Conservation (phyloP, 2,113 vertebrate species). For the Ochotona curzoniae region DNA sequence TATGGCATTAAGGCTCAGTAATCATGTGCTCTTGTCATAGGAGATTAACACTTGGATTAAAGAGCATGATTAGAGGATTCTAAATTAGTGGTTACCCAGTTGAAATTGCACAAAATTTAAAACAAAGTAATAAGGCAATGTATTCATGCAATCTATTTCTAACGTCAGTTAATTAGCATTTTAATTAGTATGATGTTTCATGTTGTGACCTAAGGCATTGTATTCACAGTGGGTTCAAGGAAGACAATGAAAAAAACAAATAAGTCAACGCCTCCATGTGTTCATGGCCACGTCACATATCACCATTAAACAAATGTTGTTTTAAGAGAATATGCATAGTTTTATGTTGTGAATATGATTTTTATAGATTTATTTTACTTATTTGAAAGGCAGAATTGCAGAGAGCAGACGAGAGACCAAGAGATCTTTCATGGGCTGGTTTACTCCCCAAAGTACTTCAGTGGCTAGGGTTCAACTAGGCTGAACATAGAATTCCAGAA, state of each 20-base stretch:
- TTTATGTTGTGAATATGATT: background rate
- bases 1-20: conserved; percentile 73
- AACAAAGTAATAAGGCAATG: conserved; percentile 55
- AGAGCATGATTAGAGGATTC: conserved; percentile 74
- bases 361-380: too few species aligned
- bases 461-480: too few species aligned
- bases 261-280: background rate
- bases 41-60: conserved; percentile 83
- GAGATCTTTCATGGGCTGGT: too few species aligned
- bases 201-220: conserved; percentile 67
- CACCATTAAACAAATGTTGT: conserved; percentile 28
- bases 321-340: background rate
- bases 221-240: conserved; percentile 54
- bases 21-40: conserved; percentile 80
- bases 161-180: conserved; percentile 67
- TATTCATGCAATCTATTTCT: conserved; percentile 52
- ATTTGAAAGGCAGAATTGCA: too few species aligned
- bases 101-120: conserved; percentile 68
- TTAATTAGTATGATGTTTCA: conserved; percentile 71
- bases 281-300: background rate
- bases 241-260: conserved; percentile 14
- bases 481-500: too few species aligned
- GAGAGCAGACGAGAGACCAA: too few species aligned
- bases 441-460: too few species aligned
- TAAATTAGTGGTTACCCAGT: conserved; percentile 71